Percentiles rank a stretch among this genome's conserved stretches.
phyloP scores from a whole-genome alignment of 2,888 invertebrate species.

The Mamestra brassicae region DNA sequence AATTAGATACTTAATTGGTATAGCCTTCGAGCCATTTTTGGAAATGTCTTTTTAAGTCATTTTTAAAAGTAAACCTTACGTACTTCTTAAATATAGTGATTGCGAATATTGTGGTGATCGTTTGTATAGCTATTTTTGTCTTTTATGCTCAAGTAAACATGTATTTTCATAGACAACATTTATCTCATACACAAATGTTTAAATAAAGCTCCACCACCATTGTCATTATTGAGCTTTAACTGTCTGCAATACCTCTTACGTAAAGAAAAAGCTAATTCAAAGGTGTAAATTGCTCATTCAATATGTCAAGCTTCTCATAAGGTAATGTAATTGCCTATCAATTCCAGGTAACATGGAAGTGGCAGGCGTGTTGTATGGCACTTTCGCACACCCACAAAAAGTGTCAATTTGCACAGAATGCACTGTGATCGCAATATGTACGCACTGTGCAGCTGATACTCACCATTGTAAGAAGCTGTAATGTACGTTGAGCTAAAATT shows the following conservation, averaged over 20 bases:
- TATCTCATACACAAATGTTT: too few relatives aligned
- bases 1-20: constrained; percentile 29
- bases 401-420: constrained; percentile 52
- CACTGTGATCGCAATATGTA: constrained; percentile 37
- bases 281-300: constrained; percentile 33
- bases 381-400: constrained; percentile 53
- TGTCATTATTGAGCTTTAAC: too few relatives aligned
- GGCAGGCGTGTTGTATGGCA: constrained; percentile 33
- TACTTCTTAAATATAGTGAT: too few relatives aligned
- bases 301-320: constrained; percentile 25
- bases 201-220: too few relatives aligned
- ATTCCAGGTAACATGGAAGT: constrained; percentile 46
- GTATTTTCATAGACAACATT: too few relatives aligned
- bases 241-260: not conserved
- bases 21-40: constrained; percentile 14
- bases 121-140: too few relatives aligned
- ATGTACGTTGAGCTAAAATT: too few relatives aligned
- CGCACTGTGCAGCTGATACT: constrained; percentile 22
- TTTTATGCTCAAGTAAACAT: too few relatives aligned
- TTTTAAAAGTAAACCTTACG: too few relatives aligned
- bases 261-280: constrained; percentile 2
- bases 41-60: not conserved
- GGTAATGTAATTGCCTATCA: not conserved
- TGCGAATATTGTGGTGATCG: too few relatives aligned
- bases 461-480: constrained; percentile 23